Evolutionary conservation across 2,888 invertebrate species (phyloP).

Genomic region (Nomada goodeniana): DNA sequence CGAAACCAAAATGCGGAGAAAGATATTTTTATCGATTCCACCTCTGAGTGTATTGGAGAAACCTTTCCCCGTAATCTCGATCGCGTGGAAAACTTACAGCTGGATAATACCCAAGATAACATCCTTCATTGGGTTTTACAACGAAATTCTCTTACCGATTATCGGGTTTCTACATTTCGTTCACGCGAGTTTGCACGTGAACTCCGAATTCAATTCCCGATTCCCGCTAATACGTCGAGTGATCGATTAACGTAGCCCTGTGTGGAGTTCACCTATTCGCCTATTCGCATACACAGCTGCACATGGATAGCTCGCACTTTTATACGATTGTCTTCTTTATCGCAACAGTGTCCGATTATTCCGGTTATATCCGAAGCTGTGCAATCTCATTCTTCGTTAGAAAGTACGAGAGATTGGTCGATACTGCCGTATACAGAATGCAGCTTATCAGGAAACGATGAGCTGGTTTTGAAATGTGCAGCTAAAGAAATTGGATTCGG

Average conservation of each 20-base stretch:
- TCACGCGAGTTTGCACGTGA: conserved; percentile 50
- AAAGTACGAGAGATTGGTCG: too few species aligned
- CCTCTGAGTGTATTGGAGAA: conserved; percentile 21
- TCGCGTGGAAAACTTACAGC: conserved; percentile 51
- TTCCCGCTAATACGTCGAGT: neutral
- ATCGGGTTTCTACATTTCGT: conserved; percentile 41
- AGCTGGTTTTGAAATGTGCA: too few species aligned
- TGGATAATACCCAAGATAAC: conserved; percentile 51
- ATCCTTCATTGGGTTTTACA: conserved; percentile 49
- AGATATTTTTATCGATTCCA: conserved; percentile 24
- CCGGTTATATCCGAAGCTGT: too few species aligned
- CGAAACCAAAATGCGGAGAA: conserved; percentile 8
- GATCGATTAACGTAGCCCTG: neutral
- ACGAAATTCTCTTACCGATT: conserved; percentile 45
- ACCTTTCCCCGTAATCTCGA: conserved; percentile 40
- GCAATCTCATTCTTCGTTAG: too few species aligned
- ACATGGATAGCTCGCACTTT: too few species aligned
- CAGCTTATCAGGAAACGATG: too few species aligned
- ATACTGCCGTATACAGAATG: too few species aligned
- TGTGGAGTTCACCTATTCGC: too few species aligned
- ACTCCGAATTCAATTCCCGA: neutral
- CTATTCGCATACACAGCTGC: too few species aligned
- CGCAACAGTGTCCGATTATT: too few species aligned
- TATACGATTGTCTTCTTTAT: too few species aligned
- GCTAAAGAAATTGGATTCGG: too few species aligned